Percentiles rank a stretch among this genome's conserved stretches.
These are phyloP conservation scores for Molossus alvarezi DNA, from an alignment of 2,797 vertebrate genomes.

Conservation along the genomic window DNA sequence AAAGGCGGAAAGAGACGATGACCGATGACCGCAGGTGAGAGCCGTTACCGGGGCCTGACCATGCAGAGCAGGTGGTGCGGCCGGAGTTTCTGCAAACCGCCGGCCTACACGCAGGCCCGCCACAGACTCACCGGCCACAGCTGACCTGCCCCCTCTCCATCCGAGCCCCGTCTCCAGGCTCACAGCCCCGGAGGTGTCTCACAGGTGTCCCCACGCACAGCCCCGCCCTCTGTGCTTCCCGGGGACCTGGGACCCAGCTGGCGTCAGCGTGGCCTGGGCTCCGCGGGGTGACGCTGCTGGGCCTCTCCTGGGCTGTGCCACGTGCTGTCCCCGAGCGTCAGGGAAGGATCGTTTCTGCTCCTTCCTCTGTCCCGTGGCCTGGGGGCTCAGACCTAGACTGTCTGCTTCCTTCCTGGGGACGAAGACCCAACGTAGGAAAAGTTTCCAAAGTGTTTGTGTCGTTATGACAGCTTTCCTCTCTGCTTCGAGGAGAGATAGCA, in stretches of 20 bases:
- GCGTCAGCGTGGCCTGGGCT: background rate
- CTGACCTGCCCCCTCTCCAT: rapidly evolving
- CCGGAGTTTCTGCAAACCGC: background rate
- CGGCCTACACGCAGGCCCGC: rapidly evolving
- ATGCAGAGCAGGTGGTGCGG: too few species aligned
- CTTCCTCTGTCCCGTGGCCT: background rate
- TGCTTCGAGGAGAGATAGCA: too few species aligned
- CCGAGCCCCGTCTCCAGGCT: background rate
- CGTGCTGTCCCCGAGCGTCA: background rate
- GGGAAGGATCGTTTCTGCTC: background rate
- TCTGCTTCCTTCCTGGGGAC: too few species aligned
- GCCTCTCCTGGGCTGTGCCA: background rate
- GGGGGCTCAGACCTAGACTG: background rate
- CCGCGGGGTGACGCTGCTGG: background rate
- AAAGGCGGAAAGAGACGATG: background rate
- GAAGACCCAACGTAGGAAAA: too few species aligned
- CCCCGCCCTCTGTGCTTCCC: rapidly evolving
- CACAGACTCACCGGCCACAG: background rate
- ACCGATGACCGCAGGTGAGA: background rate
- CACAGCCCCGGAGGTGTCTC: background rate
- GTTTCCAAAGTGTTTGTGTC: too few species aligned
- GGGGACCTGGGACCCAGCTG: background rate
- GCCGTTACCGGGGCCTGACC: rapidly evolving
- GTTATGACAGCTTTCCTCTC: too few species aligned
- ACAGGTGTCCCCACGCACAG: background rate